A percentile compares a stretch with the other conserved stretches of the same genome.
phyloP scores from a whole-genome alignment of 2,888 invertebrate species.

The Cylindroiulus punctatus region DNA sequence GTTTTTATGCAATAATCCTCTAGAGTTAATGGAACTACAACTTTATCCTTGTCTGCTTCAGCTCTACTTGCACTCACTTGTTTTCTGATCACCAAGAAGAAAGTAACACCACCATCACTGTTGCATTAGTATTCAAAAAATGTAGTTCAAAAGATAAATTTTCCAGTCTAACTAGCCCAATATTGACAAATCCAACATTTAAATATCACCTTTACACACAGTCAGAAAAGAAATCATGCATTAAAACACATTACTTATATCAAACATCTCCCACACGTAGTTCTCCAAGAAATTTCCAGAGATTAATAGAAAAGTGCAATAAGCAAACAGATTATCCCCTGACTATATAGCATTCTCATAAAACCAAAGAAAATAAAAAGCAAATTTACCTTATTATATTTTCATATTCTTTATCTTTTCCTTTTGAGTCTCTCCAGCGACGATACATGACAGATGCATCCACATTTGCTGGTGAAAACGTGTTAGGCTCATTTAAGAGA shows the following conservation, averaged over 20 bases:
- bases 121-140: background rate
- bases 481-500: slow-evolving; percentile 98
- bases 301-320: too few relatives aligned
- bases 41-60: slow-evolving; percentile 96
- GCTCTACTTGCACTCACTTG: slow-evolving; percentile 94
- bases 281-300: too few relatives aligned
- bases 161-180: background rate
- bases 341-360: background rate
- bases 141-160: background rate
- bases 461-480: slow-evolving; percentile 98
- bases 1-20: slow-evolving; percentile 97
- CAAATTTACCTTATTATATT: slow-evolving; percentile 88
- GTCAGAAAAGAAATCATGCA: too few relatives aligned
- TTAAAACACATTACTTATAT: too few relatives aligned
- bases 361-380: background rate
- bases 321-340: too few relatives aligned
- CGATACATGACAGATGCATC: slow-evolving; percentile 99
- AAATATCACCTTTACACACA: too few relatives aligned
- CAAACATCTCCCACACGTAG: too few relatives aligned
- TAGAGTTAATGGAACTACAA: slow-evolving; percentile 94
- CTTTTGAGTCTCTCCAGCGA: slow-evolving; percentile 97
- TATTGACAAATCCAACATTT: background rate
- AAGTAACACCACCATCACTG: background rate
- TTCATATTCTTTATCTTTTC: slow-evolving; percentile 98
- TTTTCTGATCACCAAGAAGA: slow-evolving; percentile 73